A percentile compares a stretch with the other conserved stretches of the same genome.
These are phyloP conservation scores for Lepidothrix coronata DNA, from an alignment of 2,113 vertebrate species.

Conservation along the genomic window DNA sequence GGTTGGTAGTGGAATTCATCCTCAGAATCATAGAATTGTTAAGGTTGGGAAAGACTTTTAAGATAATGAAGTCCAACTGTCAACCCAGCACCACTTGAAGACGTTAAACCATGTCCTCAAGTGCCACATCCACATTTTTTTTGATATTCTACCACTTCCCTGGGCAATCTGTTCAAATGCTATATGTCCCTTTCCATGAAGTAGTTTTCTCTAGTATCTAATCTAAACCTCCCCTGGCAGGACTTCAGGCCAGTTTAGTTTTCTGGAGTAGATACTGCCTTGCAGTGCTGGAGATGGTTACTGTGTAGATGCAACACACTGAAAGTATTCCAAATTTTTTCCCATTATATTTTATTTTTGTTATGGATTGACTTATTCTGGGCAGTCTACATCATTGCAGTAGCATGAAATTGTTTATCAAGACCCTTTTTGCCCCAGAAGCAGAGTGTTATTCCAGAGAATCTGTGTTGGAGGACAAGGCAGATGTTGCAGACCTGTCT, in stretches of 20 bases:
- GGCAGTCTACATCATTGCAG: neutral
- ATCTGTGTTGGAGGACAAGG: neutral
- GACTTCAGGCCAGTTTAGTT: neutral
- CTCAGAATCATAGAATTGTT: neutral
- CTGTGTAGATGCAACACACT: neutral
- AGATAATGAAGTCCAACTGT: neutral
- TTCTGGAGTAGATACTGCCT: neutral
- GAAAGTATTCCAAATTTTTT: neutral
- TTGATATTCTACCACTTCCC: neutral
- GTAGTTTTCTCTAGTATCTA: neutral
- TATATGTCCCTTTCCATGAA: neutral
- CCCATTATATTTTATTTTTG: neutral
- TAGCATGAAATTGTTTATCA: neutral
- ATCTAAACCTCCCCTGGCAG: neutral
- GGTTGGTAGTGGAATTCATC: neutral
- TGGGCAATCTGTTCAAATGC: neutral
- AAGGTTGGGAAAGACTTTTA: rapidly evolving
- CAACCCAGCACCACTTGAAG: neutral
- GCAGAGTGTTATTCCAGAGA: neutral
- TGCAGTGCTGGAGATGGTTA: neutral
- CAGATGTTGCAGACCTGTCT: neutral
- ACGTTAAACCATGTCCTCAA: neutral
- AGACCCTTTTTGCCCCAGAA: neutral
- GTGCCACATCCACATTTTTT: neutral
- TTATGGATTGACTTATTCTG: neutral